Conservation (phyloP, 2,113 vertebrate genomes). For the Amazona guildingii region DNA sequence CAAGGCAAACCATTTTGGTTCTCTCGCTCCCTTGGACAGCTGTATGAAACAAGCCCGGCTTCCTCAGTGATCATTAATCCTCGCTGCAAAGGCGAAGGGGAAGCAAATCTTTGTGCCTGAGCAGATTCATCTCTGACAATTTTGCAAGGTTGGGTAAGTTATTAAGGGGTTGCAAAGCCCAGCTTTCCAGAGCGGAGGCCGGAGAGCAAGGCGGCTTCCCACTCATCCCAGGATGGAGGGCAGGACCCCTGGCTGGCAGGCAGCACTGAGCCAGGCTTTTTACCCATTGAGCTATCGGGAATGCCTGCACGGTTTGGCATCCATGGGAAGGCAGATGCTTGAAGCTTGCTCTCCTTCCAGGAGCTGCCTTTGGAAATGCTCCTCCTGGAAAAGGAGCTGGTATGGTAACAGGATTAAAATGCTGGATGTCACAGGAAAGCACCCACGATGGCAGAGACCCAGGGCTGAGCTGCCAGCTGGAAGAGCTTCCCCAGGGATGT, state of each 20-base stretch:
- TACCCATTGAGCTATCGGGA: fast-evolving
- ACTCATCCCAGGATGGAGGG: not conserved
- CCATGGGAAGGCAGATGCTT: not conserved
- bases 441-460: not conserved
- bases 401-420: not conserved
- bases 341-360: not conserved
- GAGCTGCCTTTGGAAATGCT: not conserved
- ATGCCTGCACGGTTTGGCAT: fast-evolving
- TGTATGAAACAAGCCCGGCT: not conserved
- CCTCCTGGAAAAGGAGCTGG: not conserved
- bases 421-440: not conserved
- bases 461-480: not conserved
- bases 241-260: not conserved
- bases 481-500: not conserved
- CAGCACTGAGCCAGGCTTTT: not conserved
- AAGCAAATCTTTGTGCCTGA: not conserved
- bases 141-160: not conserved
- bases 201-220: not conserved
- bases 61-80: not conserved
- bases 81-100: not conserved
- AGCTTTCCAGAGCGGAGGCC: not conserved
- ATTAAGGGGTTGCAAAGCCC: not conserved
- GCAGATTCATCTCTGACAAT: not conserved
- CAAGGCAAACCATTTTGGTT: slow-evolving; percentile 16
- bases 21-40: not conserved